A percentile compares a stretch with the other conserved stretches of the same genome.
These are phyloP conservation scores for Erethizon dorsatum DNA, from an alignment of 2,797 vertebrate species.

Conservation along the genomic window DNA sequence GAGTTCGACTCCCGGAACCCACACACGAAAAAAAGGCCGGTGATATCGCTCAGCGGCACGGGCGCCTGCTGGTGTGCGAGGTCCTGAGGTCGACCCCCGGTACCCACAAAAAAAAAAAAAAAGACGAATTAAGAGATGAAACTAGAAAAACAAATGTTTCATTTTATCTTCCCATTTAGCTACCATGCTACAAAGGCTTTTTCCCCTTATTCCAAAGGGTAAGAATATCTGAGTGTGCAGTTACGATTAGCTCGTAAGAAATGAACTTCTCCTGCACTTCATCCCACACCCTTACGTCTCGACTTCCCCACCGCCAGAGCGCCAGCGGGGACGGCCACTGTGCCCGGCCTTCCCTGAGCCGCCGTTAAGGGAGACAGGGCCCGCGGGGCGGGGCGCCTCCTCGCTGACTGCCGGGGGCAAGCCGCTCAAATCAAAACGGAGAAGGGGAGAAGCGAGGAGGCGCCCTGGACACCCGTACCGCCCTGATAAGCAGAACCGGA, in stretches of 20 bases:
- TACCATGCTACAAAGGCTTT: not conserved
- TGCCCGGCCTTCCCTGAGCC: too few relatives aligned
- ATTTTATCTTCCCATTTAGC: not conserved
- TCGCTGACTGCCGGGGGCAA: not conserved
- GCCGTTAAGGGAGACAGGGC: not conserved
- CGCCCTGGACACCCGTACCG: rapidly evolving
- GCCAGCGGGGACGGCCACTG: not conserved
- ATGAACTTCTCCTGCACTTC: not conserved
- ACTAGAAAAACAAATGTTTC: not conserved
- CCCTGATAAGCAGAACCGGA: rapidly evolving
- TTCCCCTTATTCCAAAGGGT: not conserved
- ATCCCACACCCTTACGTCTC: not conserved
- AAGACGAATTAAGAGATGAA: not conserved
- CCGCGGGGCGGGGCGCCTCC: not conserved
- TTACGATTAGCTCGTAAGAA: not conserved
- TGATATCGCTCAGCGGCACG: too few relatives aligned
- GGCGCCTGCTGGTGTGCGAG: too few relatives aligned
- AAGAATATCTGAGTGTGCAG: not conserved
- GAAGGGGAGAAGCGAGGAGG: rapidly evolving
- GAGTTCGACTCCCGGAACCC: too few relatives aligned
- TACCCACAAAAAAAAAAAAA: too few relatives aligned
- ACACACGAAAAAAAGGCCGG: too few relatives aligned
- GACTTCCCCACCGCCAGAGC: not conserved
- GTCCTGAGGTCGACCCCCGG: too few relatives aligned
- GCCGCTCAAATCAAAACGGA: rapidly evolving